Evolutionary conservation across 2,888 invertebrate species (phyloP).

Genomic region (Dynastes tityus): DNA sequence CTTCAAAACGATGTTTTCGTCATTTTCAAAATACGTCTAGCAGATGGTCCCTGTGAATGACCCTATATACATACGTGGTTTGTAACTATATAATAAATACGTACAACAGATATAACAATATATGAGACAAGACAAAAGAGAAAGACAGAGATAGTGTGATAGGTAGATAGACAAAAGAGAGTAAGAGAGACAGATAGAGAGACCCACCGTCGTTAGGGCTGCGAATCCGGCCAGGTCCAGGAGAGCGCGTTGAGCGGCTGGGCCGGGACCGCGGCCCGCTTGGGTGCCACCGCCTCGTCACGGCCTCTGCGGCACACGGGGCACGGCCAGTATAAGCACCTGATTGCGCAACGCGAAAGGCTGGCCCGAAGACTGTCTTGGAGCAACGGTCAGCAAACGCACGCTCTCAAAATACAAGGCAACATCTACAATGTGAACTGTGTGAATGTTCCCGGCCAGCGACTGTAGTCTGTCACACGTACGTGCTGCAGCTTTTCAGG

Average conservation of each 20-base stretch:
- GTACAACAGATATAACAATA: conserved; percentile 24
- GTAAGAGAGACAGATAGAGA: conserved; percentile 27
- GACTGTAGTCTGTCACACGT: conserved; percentile 46
- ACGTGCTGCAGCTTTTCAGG: conserved; percentile 42
- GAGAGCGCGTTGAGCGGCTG: conserved; percentile 67
- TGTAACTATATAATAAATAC: conserved; percentile 18
- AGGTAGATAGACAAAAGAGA: conserved; percentile 2
- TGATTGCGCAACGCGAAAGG: conserved; percentile 64
- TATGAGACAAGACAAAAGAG: conserved; percentile 42
- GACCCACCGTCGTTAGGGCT: conserved; percentile 68
- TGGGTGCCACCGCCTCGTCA: conserved; percentile 62
- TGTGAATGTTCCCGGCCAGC: conserved; percentile 37
- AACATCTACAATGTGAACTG: conserved; percentile 49
- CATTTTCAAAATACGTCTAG: too few relatives aligned
- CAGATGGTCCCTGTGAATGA: neutral
- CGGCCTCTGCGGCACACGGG: conserved; percentile 64
- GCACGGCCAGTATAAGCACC: conserved; percentile 61
- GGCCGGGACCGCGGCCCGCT: conserved; percentile 62
- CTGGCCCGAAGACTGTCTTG: conserved; percentile 72
- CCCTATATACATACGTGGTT: neutral
- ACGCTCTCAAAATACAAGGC: conserved; percentile 55
- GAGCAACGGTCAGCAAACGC: conserved; percentile 70
- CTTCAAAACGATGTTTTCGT: too few relatives aligned
- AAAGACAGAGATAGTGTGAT: conserved; percentile 27
- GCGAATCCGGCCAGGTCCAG: conserved; percentile 69